Conservation (phyloP, 2,888 invertebrate species). For the Cephus sareptanus region DNA sequence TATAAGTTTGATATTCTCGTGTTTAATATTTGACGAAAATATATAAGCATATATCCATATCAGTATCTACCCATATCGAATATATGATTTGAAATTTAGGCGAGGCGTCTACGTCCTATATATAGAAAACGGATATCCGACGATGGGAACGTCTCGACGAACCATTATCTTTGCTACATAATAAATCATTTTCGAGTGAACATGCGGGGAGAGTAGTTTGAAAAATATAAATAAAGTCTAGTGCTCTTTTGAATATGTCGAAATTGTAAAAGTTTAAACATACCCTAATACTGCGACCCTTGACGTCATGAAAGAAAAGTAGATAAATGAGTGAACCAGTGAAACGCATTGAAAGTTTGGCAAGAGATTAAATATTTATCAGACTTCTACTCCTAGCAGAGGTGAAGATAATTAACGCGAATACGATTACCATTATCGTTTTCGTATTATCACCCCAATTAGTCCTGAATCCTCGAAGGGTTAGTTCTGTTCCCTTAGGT, state of each 20-base stretch:
- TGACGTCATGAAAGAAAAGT: neutral
- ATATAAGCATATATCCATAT: neutral
- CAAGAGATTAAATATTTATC: neutral
- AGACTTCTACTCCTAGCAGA: neutral
- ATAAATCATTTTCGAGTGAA: constrained; percentile 27
- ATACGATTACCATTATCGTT: constrained; percentile 33
- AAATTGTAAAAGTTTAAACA: neutral
- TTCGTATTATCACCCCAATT: neutral
- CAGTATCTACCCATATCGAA: constrained; percentile 1
- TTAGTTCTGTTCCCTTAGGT: neutral
- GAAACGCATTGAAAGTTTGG: neutral
- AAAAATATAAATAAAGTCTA: neutral
- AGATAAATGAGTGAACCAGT: neutral
- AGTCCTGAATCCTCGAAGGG: neutral
- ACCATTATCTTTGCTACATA: constrained; percentile 19
- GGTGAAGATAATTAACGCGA: constrained; percentile 48
- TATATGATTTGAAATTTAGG: constrained; percentile 5
- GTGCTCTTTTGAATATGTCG: constrained; percentile 6
- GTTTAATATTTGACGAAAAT: neutral
- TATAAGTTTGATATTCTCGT: neutral
- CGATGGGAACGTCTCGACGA: constrained; percentile 12
- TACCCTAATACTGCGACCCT: neutral
- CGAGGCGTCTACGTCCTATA: constrained; percentile 1
- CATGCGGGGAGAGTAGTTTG: neutral
- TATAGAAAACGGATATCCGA: constrained; percentile 26